Evolutionary conservation across 2,888 invertebrate genomes (phyloP), one percentile per base, ranked within the genome.

Genomic region (Sphinx pinastri): DNA sequence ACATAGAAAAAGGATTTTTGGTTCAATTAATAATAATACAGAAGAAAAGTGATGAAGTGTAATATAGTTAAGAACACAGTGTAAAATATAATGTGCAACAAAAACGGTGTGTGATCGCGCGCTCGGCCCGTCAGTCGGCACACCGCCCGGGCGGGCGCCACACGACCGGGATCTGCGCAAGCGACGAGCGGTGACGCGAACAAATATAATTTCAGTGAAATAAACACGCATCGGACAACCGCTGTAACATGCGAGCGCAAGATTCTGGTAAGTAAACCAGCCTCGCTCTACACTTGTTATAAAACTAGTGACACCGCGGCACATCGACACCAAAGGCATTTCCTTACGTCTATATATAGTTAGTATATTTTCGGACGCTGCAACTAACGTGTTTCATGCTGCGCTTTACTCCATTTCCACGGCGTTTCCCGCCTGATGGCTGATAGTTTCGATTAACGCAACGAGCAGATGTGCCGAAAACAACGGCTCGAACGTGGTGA

Each of bases 61-160:
- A 67, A 49, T 69, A 45, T 14, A 19, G 5, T 63, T 52, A 38
- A 38, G 55, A 68, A 71, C 75, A 76, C 81, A 70, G 79, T 76
- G 78, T 68, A 70, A 69, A 74, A 75, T 25, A 63, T 54, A 71
- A 67, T 69, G 69, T 49, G 55, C 51, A 59, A 59, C 19, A 60
- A 68, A 68, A 67, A 55, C 47, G 71, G 49, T 70, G 79, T 71
- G 74, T 74, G 78, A 75, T 78, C 76, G 79, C 79, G 75, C 74
- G 73, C 68, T 74, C 72, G 75, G 75, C 80, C 78, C 85, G 84
- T 81, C 93, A 94, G 94, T 94, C 93, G 92, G 92, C 93, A 87
- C 82, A 85, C 94, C 93, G 93, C 94, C 93, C 93, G 93, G 93
- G 93, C 93, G 93, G 93, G 92, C 89, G 93, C 93, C 92, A 92